Base-by-base conservation (phyloP, 64 coral and sea anemone species). In the Hydrozoanthus tunicans region DNA sequence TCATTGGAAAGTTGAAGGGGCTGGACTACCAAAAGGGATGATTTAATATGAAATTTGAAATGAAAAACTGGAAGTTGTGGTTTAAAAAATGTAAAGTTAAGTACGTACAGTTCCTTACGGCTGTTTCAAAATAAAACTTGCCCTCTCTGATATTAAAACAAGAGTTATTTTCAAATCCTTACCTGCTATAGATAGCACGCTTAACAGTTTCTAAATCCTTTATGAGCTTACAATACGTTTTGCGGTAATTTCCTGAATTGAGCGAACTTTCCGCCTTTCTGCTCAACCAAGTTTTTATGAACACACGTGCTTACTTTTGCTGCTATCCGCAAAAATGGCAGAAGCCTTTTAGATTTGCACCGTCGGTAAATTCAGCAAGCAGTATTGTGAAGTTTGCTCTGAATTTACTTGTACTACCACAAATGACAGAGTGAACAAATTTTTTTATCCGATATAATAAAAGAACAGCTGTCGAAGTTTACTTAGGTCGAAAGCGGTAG, bases 361-460 rank as follows among this genome's bases (percentile, higher is more conserved):
- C 32, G 32, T 43, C 32, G 32, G 0, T 43, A 2, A 43, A 43
- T 43, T 43, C 32, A 43, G 53, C 66, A 13, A 75, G 54, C 23
- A 43, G 55, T n/a, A 27, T 73, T 58, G 23, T 55, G 64, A 85
- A 55, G 64, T 61, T 57, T 74, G 5, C 69, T 60, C 43, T 74
- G 11, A 59, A 51, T 88, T 58, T 56, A 17, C 69, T 88, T 32
- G 55, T 55, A 43, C 6, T 88, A 54, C 56, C 54, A 55, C 8
- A 88, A 88, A 61, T 88, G 84, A 88, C 84, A 88, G 84, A 75
- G 69, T 25, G 70, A 75, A 43, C 32, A 72, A 13, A 24, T 88
- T 88, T 85, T 20, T 60, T 52, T 88, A 82, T 59, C 56, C 56
- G 68, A 56, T 32, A 73, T 58, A 58, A 75, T 88, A 88, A 88